phyloP scores from a whole-genome alignment of 2,797 vertebrate genomes.

The Cirrhinus mrigala region DNA sequence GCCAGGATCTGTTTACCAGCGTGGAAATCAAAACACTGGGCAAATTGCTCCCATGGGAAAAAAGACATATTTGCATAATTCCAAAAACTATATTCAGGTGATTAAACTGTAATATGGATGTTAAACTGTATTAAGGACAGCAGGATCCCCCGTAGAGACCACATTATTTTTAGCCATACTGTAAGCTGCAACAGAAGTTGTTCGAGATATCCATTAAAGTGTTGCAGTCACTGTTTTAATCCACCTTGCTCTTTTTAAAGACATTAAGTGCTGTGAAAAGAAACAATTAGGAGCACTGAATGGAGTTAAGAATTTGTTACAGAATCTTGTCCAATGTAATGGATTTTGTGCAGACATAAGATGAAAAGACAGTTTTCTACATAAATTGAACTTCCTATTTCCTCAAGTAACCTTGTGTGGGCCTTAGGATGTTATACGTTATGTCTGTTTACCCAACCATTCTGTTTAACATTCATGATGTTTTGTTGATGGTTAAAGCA shows the following conservation, averaged over 20 bases:
- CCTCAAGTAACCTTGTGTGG: neutral
- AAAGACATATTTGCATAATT: constrained; percentile 22
- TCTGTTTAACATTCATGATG: neutral
- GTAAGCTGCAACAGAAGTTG: constrained; percentile 8
- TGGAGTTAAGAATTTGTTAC: constrained; percentile 1
- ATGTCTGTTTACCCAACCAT: neutral
- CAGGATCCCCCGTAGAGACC: neutral
- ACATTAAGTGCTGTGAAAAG: constrained; percentile 12
- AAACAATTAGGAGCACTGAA: constrained; percentile 19
- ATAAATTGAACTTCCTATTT: neutral
- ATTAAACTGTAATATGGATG: constrained; percentile 30
- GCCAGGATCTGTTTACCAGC: constrained; percentile 17
- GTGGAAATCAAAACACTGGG: constrained; percentile 22
- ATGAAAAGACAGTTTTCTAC: neutral
- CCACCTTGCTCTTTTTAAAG: neutral
- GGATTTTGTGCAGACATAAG: neutral
- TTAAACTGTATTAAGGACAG: constrained; percentile 26
- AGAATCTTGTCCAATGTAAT: constrained; percentile 17
- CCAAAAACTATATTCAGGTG: neutral
- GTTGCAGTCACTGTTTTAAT: neutral
- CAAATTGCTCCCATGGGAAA: neutral
- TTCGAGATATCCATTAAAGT: constrained; percentile 14
- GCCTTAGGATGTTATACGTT: neutral
- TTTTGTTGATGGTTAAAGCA: constrained; percentile 19
- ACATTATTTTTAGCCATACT: constrained; percentile 1